Percentiles rank a stretch among this genome's conserved stretches.
These are phyloP conservation scores for Setophaga coronata DNA, from an alignment of 2,113 vertebrate species.

Conservation along the genomic window DNA sequence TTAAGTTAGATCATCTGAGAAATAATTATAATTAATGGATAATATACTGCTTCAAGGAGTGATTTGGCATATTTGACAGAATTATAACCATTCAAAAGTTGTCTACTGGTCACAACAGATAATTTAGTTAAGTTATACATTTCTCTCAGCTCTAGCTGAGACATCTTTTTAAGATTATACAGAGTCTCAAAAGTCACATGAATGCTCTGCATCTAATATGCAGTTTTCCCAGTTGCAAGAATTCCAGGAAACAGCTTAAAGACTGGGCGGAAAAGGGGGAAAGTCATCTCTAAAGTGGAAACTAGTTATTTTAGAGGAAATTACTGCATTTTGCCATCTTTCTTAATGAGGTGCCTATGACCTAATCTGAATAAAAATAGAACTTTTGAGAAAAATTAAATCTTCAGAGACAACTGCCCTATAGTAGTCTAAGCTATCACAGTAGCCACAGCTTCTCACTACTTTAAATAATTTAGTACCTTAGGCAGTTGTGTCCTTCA, in stretches of 20 bases:
- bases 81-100: background rate
- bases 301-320: background rate
- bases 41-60: background rate
- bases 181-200: background rate
- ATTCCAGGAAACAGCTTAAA: background rate
- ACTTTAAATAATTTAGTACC: background rate
- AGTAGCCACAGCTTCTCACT: background rate
- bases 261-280: background rate
- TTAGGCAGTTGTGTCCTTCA: background rate
- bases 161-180: background rate
- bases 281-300: background rate
- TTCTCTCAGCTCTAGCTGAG: background rate
- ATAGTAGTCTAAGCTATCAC: background rate
- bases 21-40: background rate
- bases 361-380: background rate
- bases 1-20: background rate
- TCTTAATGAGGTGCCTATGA: background rate
- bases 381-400: background rate
- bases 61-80: background rate
- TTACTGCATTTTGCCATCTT: background rate
- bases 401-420: background rate
- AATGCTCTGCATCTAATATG: background rate
- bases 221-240: background rate
- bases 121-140: background rate
- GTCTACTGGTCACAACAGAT: background rate